Evolutionary conservation across 2,113 vertebrate species (phyloP), one percentile per base, ranked within the genome.

Genomic region (Oryzias celebensis): DNA sequence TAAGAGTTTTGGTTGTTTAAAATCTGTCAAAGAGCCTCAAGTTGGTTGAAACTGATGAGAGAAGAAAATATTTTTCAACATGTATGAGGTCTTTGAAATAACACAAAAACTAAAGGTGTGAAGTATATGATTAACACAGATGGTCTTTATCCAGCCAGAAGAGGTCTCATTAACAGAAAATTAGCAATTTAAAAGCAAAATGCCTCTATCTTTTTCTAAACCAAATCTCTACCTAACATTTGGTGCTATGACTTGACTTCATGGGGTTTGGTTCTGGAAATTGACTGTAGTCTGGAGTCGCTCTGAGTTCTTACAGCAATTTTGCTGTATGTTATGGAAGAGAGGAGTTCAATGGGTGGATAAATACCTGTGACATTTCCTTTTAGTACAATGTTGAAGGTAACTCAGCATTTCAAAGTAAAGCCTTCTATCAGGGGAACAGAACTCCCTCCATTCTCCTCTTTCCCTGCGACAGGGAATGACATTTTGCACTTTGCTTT

Each of bases 311-410:
- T 85, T 78, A 65, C 52, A 68, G 81, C 87, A 87, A 87, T 89
- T 85, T 87, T 41, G 53, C 85, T 62, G 68, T 69, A 70, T 75
- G 83, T 74, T 83, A 86, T 78, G 81, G 81, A 87, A 81, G 84
- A 80, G 69, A 63, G 79, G 88, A 82, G 69, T 86, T 82, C 63
- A 68, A 73, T 36, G 51, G 73, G 71, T 66, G 75, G 79, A 88
- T 80, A 88, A 89, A 87, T 85, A 87, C 79, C 87, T 82, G 70
- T 81, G 88, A 86, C 86, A 87, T 89, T 78, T 81, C 71, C 84
- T 74, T 77, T 86, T 70, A 83, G 72, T 65, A 18, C 79, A 48
- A 44, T 44, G 75, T 72, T 84, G 66, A 68, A 76, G 77, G 79
- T 65, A 81, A 80, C 75, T 47, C 17, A 10, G 36, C 36, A 36